A percentile compares a stretch with the other conserved stretches of the same genome.
phyloP scores from a whole-genome alignment of 2,797 vertebrate genomes.

The Yasuhikotakia modesta region DNA sequence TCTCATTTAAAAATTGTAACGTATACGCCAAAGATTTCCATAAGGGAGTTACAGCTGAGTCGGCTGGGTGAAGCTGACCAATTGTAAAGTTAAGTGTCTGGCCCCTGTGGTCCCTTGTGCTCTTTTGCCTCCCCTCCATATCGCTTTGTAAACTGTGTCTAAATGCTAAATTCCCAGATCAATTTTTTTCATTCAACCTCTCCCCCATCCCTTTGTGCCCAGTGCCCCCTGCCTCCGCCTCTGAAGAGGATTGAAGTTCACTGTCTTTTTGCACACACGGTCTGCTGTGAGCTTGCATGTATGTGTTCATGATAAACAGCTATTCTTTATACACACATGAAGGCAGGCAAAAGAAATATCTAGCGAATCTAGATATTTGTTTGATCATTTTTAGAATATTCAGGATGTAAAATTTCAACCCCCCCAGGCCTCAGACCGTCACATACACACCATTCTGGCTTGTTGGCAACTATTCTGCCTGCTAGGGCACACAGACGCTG shows the following conservation, averaged over 20 bases:
- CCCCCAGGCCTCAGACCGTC: too few species aligned
- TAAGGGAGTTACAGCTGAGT: conserved; percentile 60
- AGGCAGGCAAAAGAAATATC: conserved; percentile 4
- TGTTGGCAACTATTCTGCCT: too few species aligned
- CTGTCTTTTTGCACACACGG: conserved; percentile 67
- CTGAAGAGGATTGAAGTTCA: conserved; percentile 67
- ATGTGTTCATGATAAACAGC: conserved; percentile 16
- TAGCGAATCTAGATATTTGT: too few species aligned
- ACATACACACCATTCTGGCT: too few species aligned
- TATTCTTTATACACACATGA: not conserved
- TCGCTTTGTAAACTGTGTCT: conserved; percentile 83
- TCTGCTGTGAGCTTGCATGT: conserved; percentile 12
- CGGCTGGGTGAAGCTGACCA: conserved; percentile 71
- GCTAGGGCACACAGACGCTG: not conserved
- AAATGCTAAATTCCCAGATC: conserved; percentile 83
- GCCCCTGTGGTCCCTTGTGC: conserved; percentile 57
- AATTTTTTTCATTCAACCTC: conserved; percentile 81
- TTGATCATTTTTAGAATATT: too few species aligned
- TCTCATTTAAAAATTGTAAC: not conserved
- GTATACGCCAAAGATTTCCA: conserved; percentile 13
- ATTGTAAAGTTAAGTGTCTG: conserved; percentile 77
- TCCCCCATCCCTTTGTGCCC: conserved; percentile 59
- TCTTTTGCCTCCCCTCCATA: conserved; percentile 69
- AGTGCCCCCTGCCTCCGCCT: conserved; percentile 68
- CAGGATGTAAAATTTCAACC: too few species aligned